Evolutionary conservation across 1,140 invertebrate genomes (phyloP).

Genomic region (Coptotermes formosanus): DNA sequence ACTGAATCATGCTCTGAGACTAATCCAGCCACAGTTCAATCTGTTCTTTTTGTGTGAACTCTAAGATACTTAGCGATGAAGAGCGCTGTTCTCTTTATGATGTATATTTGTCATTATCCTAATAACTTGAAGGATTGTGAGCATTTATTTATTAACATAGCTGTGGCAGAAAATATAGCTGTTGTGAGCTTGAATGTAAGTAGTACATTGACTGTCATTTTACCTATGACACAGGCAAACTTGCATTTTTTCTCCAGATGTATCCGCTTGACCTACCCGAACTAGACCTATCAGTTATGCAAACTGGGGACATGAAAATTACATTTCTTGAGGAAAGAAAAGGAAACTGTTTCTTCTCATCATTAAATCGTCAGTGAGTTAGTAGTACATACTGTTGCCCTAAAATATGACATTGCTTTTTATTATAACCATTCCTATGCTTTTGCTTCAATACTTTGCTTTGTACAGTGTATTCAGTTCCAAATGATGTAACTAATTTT

Average conservation of each 20-base stretch:
- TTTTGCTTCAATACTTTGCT: not conserved
- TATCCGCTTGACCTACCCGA: not conserved
- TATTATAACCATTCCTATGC: not conserved
- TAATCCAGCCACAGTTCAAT: not conserved
- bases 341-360: not conserved
- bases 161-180: not conserved
- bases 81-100: not conserved
- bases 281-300: not conserved
- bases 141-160: slow-evolving; percentile 15
- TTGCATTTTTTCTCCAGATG: not conserved
- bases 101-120: not conserved
- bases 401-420: not conserved
- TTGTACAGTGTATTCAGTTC: not conserved
- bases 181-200: not conserved
- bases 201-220: not conserved
- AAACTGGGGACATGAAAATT: not conserved
- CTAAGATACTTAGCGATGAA: not conserved
- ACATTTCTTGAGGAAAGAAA: not conserved
- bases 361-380: not conserved
- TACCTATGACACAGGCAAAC: not conserved
- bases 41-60: not conserved
- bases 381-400: not conserved
- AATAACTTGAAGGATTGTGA: not conserved
- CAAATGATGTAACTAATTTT: not conserved
- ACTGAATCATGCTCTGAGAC: not conserved